These are phyloP conservation scores for Hirtodrosophila alboralis DNA, from an alignment of 2,888 invertebrate species.

Conservation along the genomic window DNA sequence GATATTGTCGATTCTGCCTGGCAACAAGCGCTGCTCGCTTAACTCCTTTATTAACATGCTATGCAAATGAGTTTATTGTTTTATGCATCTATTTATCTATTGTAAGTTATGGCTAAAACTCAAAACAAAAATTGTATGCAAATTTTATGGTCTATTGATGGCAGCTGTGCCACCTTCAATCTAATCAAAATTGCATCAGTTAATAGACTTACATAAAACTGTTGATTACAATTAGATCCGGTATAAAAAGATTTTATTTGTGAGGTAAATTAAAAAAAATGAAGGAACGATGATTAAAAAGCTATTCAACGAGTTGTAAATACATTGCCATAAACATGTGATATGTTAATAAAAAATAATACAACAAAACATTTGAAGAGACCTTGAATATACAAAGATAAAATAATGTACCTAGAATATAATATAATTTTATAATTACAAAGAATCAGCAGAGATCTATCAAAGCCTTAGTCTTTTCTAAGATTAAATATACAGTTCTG, in stretches of 20 bases:
- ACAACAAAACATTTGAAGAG: not conserved
- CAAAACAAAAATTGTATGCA: conserved; percentile 53
- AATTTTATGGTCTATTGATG: conserved; percentile 56
- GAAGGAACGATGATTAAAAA: too few species aligned
- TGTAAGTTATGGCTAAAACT: conserved; percentile 35
- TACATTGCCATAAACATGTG: too few species aligned
- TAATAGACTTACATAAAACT: conserved; percentile 34
- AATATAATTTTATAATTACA: too few species aligned
- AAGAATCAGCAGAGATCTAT: too few species aligned
- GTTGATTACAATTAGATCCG: conserved; percentile 44
- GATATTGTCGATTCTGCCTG: conserved; percentile 5
- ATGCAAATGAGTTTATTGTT: conserved; percentile 70
- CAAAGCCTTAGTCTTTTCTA: too few species aligned
- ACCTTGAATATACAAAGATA: conserved; percentile 4
- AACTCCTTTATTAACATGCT: conserved; percentile 14
- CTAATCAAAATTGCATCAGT: conserved; percentile 33
- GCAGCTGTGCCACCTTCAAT: conserved; percentile 31
- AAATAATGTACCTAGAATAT: too few species aligned
- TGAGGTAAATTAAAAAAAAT: conserved; percentile 3
- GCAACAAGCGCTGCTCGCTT: conserved; percentile 21
- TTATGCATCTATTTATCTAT: conserved; percentile 37
- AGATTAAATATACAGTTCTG: too few species aligned
- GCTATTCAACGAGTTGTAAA: conserved; percentile 7
- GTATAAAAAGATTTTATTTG: conserved; percentile 22
- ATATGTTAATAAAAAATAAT: not conserved